Evolutionary conservation across 2,888 invertebrate species (phyloP), one percentile per base, ranked within the genome.

Genomic region (Andrena chrysosceles): DNA sequence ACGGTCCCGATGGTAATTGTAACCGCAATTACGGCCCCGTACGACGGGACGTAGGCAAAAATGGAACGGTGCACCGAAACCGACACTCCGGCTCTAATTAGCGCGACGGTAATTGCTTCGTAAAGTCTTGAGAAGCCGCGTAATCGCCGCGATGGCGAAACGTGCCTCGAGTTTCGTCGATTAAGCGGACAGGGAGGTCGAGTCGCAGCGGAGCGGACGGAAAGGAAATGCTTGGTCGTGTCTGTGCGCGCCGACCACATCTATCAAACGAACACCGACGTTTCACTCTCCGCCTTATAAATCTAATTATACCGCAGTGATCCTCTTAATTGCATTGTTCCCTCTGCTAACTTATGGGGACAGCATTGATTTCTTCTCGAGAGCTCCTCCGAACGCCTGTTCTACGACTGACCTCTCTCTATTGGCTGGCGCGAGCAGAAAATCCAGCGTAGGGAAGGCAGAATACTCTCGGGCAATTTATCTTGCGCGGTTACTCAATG

Each of bases 81-180:
- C 73, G 77, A 85, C 85, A 78, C 78, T 79, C 75, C 84, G 82
- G 79, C 81, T 84, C 83, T 86, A 85, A 79, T 88, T 86, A 85
- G 81, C 75, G 83, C 70, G 77, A 62, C 74, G 69, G 79, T 85
- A 81, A 85, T 86, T 85, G 85, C 77, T 81, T 75, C 78, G 78
- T 80, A 83, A 80, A 73, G 75, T 70, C 75, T 71, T 60, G 71
- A 83, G 75, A 85, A 75, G 83, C 83, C 80, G 79, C 73, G 68
- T 76, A 77, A 85, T 82, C 77, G 73, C 68, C 71, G 75, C 31
- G 42, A 67, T 33, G 69, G 67, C 68, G 73, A 68, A 79, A 82
- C 81, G 74, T 78, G 77, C 59, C 26, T 33, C 59, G 78, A 70
- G 71, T 80, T 77, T 83, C 71, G 77, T 80, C 71, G 71, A 83